Evolutionary conservation across 2,888 invertebrate genomes (phyloP).

Genomic region (Ormyrus nitidulus): DNA sequence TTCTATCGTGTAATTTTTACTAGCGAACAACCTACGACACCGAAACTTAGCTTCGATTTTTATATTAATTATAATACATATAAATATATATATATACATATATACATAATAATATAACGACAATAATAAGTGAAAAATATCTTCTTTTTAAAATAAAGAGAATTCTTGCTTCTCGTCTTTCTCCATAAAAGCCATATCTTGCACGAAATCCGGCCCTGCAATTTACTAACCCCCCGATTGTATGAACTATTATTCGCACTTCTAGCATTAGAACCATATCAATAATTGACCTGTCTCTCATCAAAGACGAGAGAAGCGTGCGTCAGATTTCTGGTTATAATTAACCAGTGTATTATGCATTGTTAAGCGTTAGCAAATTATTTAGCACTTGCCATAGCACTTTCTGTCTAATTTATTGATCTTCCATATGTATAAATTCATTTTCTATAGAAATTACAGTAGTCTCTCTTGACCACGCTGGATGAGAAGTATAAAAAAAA

Average conservation of each 20-base stretch:
- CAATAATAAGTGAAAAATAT: constrained; percentile 55
- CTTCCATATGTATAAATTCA: constrained; percentile 58
- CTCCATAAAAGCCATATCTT: constrained; percentile 58
- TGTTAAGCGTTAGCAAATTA: constrained; percentile 55
- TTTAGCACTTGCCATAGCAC: constrained; percentile 55
- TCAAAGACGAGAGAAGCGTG: constrained; percentile 48
- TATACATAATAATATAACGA: constrained; percentile 56
- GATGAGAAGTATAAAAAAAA: constrained; percentile 53
- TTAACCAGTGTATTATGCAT: constrained; percentile 52
- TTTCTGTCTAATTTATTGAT: constrained; percentile 55
- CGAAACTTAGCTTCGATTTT: constrained; percentile 58
- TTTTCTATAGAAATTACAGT: constrained; percentile 53
- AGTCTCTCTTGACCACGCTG: constrained; percentile 56
- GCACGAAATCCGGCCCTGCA: constrained; percentile 54
- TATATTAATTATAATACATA: constrained; percentile 56
- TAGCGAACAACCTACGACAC: constrained; percentile 58
- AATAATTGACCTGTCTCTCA: constrained; percentile 52
- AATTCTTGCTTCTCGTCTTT: constrained; percentile 59
- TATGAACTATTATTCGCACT: constrained; percentile 57
- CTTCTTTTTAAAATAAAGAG: constrained; percentile 56
- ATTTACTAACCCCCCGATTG: constrained; percentile 48
- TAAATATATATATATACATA: constrained; percentile 43
- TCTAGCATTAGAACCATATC: constrained; percentile 58
- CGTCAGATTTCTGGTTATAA: constrained; percentile 52
- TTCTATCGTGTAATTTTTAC: constrained; percentile 58